Base-by-base conservation (phyloP, 2,888 invertebrate genomes). In the Melanotus villosus region DNA sequence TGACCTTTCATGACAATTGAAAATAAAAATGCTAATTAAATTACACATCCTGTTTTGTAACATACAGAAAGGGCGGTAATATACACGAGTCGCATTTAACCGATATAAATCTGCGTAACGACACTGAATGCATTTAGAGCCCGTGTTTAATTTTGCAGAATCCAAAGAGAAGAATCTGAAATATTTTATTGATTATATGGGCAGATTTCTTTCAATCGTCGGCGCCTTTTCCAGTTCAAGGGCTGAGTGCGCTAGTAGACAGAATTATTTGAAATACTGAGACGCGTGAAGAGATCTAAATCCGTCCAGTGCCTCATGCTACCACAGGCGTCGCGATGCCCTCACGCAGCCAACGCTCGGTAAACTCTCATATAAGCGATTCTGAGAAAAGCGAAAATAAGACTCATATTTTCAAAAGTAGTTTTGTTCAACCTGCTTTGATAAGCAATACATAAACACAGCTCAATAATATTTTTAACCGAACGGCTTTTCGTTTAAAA, bases 161-260 rank as follows among this genome's bases (percentile, higher is more conserved):
- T 23, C 12, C 5, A n/a, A 47, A 19, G 6, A 26, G 18, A 58
- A 58, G n/a, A 6, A 16, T 26, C n/a, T n/a, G 23, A 58, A 58
- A 26, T 26, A 58, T 26, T 41, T 58, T 58, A 58, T 58, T 26
- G 58, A 58, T 58, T 58, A 58, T 30, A 26, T 30, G 32, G 43
- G 43, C 18, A 26, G 19, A 41, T 43, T 58, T 58, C 23, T 58
- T 58, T 21, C 23, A 43, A 58, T 58, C 23, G 43, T 58, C 23
- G 71, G 73, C 73, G 62, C 71, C 76, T 70, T 73, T 72, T 56
- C 73, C 68, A 75, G 75, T 77, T 77, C 74, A 77, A 70, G 68
- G 73, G 72, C 72, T 73, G 66, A 68, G 67, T 67, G 71, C 72
- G 70, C 64, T 60, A 78, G 73, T 76, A 58, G 65, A 70, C 72